These are phyloP conservation scores for Scaeva pyrastri DNA, from an alignment of 2,888 invertebrate species.

Conservation along the genomic window DNA sequence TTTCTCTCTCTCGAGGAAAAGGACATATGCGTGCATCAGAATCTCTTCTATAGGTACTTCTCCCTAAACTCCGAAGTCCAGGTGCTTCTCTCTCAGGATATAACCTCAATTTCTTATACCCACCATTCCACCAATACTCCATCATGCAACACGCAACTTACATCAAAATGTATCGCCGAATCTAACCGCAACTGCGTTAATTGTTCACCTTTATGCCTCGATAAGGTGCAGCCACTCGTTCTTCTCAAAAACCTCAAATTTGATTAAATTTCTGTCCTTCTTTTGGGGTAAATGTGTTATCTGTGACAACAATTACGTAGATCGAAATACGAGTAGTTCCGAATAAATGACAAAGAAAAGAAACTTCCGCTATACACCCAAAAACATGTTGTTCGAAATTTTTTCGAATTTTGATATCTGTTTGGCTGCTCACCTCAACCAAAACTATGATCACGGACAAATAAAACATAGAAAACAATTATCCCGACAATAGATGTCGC, in stretches of 20 bases:
- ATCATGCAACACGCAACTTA: slow-evolving; percentile 60
- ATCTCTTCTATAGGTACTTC: too few relatives aligned
- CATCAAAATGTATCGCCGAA: slow-evolving; percentile 23
- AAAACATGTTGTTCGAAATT: slow-evolving; percentile 18
- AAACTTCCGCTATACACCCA: neutral
- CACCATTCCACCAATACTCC: slow-evolving; percentile 33
- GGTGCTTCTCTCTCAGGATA: neutral
- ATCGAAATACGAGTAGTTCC: slow-evolving; percentile 12
- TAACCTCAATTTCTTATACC: neutral
- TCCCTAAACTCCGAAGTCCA: too few relatives aligned
- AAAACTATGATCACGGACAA: slow-evolving; percentile 66
- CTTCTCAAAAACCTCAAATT: slow-evolving; percentile 25
- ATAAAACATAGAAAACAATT: slow-evolving; percentile 63
- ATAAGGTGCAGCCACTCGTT: slow-evolving; percentile 14
- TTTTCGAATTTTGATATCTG: slow-evolving; percentile 13
- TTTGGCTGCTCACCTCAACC: slow-evolving; percentile 34
- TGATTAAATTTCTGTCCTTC: slow-evolving; percentile 33
- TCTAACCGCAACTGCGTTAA: slow-evolving; percentile 77
- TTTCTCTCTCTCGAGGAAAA: too few relatives aligned
- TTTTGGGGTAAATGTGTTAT: slow-evolving; percentile 57
- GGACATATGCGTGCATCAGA: too few relatives aligned
- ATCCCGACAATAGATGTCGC: slow-evolving; percentile 70
- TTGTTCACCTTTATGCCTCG: slow-evolving; percentile 77
- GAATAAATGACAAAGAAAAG: slow-evolving; percentile 18
- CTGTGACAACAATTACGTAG: slow-evolving; percentile 70